Evolutionary conservation across 1,140 invertebrate species (phyloP).

Genomic region (Aphaenogaster rudis): DNA sequence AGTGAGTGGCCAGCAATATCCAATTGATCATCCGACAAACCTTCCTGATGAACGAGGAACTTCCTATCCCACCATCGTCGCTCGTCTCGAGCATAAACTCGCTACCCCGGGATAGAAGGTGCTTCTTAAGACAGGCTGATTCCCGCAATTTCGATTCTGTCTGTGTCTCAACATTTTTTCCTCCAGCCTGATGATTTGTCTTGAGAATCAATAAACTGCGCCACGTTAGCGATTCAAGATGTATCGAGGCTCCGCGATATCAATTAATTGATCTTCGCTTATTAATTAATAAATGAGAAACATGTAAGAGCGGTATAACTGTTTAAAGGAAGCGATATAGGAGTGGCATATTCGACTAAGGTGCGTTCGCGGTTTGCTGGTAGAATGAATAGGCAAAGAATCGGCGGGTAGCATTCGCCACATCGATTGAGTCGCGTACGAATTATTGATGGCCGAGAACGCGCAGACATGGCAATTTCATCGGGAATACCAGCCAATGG

Average conservation of each 20-base stretch:
- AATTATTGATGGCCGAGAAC: slow-evolving; percentile 54
- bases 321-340: not conserved
- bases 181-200: not conserved
- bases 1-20: slow-evolving; percentile 82
- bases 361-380: not conserved
- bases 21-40: slow-evolving; percentile 84
- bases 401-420: not conserved
- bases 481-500: slow-evolving; percentile 47
- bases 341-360: not conserved
- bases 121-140: slow-evolving; percentile 7
- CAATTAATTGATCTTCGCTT: not conserved
- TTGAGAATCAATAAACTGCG: not conserved
- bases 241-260: not conserved
- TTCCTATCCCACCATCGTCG: slow-evolving; percentile 73
- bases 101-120: slow-evolving; percentile 39
- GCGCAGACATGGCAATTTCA: slow-evolving; percentile 63
- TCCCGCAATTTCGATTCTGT: slow-evolving; percentile 34
- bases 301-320: not conserved
- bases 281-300: not conserved
- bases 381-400: slow-evolving; percentile 16
- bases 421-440: slow-evolving; percentile 50
- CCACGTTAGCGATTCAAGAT: not conserved
- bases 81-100: slow-evolving; percentile 62
- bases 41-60: slow-evolving; percentile 81
- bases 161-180: not conserved